A percentile compares a stretch with the other conserved stretches of the same genome.
Evolutionary conservation across 2,113 vertebrate species (phyloP).

Genomic region (Malurus alboscapulatus): DNA sequence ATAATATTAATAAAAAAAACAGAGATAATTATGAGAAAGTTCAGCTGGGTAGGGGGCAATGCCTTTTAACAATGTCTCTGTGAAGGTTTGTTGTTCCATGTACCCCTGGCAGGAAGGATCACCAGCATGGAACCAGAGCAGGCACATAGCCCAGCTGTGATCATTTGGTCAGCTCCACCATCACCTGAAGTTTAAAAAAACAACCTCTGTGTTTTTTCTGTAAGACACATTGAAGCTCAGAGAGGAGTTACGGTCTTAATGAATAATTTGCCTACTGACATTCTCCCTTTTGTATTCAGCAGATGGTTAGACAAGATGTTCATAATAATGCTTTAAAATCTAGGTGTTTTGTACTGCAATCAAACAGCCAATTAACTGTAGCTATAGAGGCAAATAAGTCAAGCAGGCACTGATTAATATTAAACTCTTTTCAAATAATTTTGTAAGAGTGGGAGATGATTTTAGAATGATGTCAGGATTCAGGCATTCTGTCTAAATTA

Average conservation of each 20-base stretch:
- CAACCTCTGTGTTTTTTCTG: background rate
- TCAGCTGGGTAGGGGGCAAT: background rate
- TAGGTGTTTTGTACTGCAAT: conserved; percentile 18
- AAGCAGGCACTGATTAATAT: conserved; percentile 1
- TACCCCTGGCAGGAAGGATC: background rate
- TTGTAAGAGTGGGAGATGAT: background rate
- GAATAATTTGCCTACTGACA: conserved; percentile 29
- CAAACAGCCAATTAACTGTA: conserved; percentile 25
- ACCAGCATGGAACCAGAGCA: background rate
- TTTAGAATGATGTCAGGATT: background rate
- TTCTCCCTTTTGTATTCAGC: conserved; percentile 25
- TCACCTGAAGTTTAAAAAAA: background rate
- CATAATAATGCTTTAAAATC: conserved; percentile 12
- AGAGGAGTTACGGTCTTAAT: background rate
- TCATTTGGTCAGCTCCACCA: background rate
- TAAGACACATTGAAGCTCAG: background rate
- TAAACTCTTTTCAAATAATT: background rate
- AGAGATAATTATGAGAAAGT: background rate
- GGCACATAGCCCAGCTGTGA: background rate
- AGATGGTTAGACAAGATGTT: conserved; percentile 41
- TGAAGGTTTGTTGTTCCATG: background rate
- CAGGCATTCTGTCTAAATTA: background rate
- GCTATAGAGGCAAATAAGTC: background rate
- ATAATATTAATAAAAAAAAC: background rate
- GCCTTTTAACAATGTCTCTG: background rate